These are phyloP conservation scores for Lissonota sp. DNA, from an alignment of 2,888 invertebrate species.

Conservation along the genomic window DNA sequence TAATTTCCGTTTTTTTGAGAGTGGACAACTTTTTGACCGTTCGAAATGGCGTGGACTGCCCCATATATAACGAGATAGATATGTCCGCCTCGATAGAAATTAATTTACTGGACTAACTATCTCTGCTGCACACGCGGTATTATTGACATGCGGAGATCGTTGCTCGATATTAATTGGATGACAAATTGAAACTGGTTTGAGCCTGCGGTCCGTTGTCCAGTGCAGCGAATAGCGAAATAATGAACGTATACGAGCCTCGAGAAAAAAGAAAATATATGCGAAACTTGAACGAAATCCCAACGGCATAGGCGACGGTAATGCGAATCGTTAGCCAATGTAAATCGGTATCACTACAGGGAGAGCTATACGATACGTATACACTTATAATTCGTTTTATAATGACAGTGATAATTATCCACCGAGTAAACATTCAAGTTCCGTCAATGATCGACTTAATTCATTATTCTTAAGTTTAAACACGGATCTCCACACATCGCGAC, in stretches of 20 bases:
- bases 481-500: background rate
- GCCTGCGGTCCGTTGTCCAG: constrained; percentile 29
- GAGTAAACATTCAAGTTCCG: constrained; percentile 9
- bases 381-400: background rate
- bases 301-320: constrained; percentile 11
- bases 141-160: constrained; percentile 53
- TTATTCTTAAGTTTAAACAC: background rate
- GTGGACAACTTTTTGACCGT: constrained; percentile 7
- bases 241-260: background rate
- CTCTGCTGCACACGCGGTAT: constrained; percentile 31
- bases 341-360: background rate
- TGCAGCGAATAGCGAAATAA: constrained; percentile 4
- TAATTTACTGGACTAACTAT: constrained; percentile 46
- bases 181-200: constrained; percentile 71
- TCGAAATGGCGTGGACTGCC: no score
- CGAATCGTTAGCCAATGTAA: background rate
- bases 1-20: background rate
- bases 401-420: constrained; percentile 36
- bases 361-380: background rate
- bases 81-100: constrained; percentile 33
- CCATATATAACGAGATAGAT: constrained; percentile 65
- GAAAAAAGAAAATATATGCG: constrained; percentile 6
- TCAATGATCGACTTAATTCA: constrained; percentile 17
- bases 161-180: constrained; percentile 69
- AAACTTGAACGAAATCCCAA: constrained; percentile 21